Conservation (phyloP, 2,888 invertebrate genomes). For the Balanococcus diminutus region DNA sequence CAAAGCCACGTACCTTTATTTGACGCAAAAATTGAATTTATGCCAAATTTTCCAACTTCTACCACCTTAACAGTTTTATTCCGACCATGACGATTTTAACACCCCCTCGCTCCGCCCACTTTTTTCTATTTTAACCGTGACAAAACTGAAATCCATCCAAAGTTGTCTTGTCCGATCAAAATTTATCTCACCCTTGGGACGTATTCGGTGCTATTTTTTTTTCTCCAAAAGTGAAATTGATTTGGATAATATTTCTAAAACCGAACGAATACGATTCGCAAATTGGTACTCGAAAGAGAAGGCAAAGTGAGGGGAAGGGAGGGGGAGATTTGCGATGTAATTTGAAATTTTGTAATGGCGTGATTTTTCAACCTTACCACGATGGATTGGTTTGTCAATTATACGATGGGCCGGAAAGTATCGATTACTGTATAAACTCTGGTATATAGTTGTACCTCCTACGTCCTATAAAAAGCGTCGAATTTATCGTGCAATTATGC, state of each 20-base stretch:
- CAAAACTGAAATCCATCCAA: not conserved
- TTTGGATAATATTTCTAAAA: not conserved
- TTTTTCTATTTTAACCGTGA: not conserved
- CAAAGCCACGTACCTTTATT: not conserved
- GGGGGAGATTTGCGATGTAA: not conserved
- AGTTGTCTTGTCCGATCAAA: not conserved
- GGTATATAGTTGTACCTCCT: not conserved
- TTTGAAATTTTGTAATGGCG: slow-evolving; percentile 25
- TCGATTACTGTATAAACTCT: not conserved
- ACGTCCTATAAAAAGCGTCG: not conserved
- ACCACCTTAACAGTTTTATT: not conserved
- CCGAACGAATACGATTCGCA: no score
- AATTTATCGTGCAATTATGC: not conserved
- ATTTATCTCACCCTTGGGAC: not conserved
- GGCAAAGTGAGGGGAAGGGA: not conserved
- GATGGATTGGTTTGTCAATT: slow-evolving; percentile 4
- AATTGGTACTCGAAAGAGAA: not conserved
- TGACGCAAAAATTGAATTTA: not conserved
- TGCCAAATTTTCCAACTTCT: not conserved
- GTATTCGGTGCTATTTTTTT: not conserved
- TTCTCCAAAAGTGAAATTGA: not conserved
- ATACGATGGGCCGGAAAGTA: not conserved
- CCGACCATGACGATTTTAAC: no score
- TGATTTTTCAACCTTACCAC: not conserved
- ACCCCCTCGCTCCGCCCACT: not conserved